A percentile compares a stretch with the other conserved stretches of the same genome.
Evolutionary conservation across 2,113 vertebrate genomes (phyloP).

Genomic region (Neoarius graeffei): DNA sequence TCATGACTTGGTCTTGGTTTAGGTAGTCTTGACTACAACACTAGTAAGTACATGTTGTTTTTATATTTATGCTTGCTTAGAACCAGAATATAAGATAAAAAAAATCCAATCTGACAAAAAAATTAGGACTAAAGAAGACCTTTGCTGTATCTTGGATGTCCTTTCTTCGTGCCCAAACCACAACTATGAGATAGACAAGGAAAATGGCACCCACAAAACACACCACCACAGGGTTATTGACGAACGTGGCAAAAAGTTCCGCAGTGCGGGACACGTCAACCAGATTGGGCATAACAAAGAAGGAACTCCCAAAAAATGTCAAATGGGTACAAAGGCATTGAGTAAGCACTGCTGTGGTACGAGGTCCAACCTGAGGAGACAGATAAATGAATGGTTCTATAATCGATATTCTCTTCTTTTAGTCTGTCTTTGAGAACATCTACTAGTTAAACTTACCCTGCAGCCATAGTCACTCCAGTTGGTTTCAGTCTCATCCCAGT

Average conservation of each 20-base stretch:
- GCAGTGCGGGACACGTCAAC: constrained; percentile 81
- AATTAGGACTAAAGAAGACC: constrained; percentile 55
- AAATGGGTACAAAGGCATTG: constrained; percentile 93
- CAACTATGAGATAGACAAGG: constrained; percentile 76
- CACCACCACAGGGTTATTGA: constrained; percentile 88
- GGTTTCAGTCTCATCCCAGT: constrained; percentile 80
- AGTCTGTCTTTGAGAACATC: not conserved
- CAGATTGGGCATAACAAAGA: constrained; percentile 87
- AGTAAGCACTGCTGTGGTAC: constrained; percentile 74
- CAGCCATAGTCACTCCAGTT: constrained; percentile 86
- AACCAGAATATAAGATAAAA: not conserved
- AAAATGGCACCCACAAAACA: constrained; percentile 87
- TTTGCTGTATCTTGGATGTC: constrained; percentile 87
- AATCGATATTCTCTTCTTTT: not conserved
- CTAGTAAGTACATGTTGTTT: not conserved
- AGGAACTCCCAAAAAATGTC: constrained; percentile 91
- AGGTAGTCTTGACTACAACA: too few species aligned
- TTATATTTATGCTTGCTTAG: not conserved
- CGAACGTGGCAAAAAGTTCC: constrained; percentile 87
- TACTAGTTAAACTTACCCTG: constrained; percentile 72
- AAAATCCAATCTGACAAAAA: not conserved
- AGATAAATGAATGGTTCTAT: not conserved
- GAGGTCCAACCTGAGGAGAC: constrained; percentile 82
- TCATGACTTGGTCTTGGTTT: too few species aligned
- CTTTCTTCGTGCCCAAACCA: constrained; percentile 88